Base-by-base conservation (phyloP, 2,797 vertebrate genomes). In the Lagodon rhomboides region DNA sequence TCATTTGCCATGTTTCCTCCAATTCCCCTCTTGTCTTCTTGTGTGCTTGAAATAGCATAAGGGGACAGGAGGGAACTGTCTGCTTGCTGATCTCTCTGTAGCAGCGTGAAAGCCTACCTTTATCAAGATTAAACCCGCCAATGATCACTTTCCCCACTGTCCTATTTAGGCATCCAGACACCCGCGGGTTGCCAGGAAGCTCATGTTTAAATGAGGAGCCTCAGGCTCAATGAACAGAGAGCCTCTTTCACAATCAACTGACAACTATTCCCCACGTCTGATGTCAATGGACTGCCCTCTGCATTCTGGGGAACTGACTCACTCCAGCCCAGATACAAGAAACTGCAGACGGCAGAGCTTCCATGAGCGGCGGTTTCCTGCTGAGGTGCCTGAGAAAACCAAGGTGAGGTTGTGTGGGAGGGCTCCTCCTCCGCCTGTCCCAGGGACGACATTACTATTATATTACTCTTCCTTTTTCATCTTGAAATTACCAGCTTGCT, bases 131-230 rank as follows among this genome's bases (percentile, higher is more conserved):
- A 90, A 90, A 88, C 82, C 77, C 68, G 9, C 80, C 88, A 90
- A 89, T 89, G 89, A 89, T 92, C 90, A 90, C 91, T 91, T 92
- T 91, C 85, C 79, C 86, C 79, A 75, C 87, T 91, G 91, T 91
- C 90, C 88, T 89, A 91, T 91, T 94, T 90, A 92, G 87, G 81
- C 88, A 88, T 81, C 83, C 84, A 90, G 88, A 90, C 88, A 84
- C 88, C 85, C 84, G 66, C 66, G 75, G 83, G 87, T 88, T 91
- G 89, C 91, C 92, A 93, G 91, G 92, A 93, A 92, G 90, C 92
- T 93, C 91, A 93, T 94, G 92, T 94, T 93, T 93, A 94, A 94
- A 93, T 90, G 88, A 92, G 85, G 86, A 94, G 91, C 90, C 91
- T 85, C 65, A 27, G 85, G 89, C 90, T 90, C 91, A 88, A 91